These are phyloP conservation scores for Cyphomyrus discorhynchus DNA, from an alignment of 2,113 vertebrate genomes.

Conservation along the genomic window DNA sequence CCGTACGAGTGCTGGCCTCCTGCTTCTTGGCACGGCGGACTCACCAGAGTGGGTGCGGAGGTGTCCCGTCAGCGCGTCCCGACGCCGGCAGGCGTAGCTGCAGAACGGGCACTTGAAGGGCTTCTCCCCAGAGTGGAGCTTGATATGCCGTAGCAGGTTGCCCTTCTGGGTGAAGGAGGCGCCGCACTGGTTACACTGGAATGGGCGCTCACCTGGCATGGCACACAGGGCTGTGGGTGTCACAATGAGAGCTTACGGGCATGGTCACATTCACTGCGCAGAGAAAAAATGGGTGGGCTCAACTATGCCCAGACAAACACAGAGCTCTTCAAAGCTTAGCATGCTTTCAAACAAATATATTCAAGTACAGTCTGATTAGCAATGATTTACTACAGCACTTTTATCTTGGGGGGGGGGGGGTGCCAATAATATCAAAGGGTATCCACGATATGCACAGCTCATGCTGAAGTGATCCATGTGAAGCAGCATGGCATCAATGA, in stretches of 20 bases:
- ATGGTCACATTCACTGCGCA: not conserved
- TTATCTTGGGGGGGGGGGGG: not conserved
- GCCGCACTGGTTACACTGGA: slow-evolving; percentile 94
- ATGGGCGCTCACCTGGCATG: slow-evolving; percentile 79
- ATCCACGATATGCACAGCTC: not conserved
- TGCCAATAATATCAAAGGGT: not conserved
- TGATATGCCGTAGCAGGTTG: slow-evolving; percentile 93
- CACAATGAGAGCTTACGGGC: not conserved
- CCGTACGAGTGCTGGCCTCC: not conserved
- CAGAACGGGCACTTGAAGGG: slow-evolving; percentile 95
- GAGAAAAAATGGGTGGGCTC: not conserved
- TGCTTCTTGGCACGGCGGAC: slow-evolving; percentile 23
- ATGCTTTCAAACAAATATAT: not conserved
- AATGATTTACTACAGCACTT: not conserved
- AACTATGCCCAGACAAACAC: not conserved
- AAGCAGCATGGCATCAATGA: not conserved
- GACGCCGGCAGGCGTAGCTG: slow-evolving; percentile 85
- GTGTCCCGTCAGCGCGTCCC: slow-evolving; percentile 88
- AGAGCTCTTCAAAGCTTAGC: not conserved
- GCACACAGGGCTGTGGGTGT: slow-evolving; percentile 17
- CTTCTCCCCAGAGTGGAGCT: slow-evolving; percentile 93
- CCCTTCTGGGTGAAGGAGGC: slow-evolving; percentile 97
- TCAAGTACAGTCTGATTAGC: not conserved
- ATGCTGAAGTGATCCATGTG: not conserved
- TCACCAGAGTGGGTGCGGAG: slow-evolving; percentile 88